These are phyloP conservation scores for Pelecanoides urinatrix DNA, from an alignment of 2,113 vertebrate species.

Conservation along the genomic window DNA sequence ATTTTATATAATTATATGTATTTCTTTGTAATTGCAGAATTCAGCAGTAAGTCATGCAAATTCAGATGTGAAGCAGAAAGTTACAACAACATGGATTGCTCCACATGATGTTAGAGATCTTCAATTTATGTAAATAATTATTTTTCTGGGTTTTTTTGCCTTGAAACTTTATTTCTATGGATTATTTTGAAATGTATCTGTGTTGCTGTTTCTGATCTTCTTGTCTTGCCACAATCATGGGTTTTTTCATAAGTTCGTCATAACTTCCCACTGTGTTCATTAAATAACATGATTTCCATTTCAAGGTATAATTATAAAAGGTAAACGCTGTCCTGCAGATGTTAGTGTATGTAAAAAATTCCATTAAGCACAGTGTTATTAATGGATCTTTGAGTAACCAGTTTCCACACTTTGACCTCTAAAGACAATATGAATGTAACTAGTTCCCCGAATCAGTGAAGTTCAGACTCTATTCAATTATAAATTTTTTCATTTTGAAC, in stretches of 20 bases:
- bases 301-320: not conserved
- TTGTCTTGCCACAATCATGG: not conserved
- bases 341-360: not conserved
- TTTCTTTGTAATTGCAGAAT: constrained; percentile 64
- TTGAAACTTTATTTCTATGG: not conserved
- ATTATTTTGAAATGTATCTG: not conserved
- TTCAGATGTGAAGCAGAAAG: not conserved
- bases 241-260: not conserved
- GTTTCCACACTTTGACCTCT: not conserved
- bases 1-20: not conserved
- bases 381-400: not conserved
- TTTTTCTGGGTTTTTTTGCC: not conserved
- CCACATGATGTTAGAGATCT: constrained; percentile 41
- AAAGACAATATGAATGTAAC: not conserved
- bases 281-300: not conserved
- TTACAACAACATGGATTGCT: constrained; percentile 74
- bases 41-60: constrained; percentile 75
- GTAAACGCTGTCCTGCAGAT: not conserved
- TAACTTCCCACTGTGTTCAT: not conserved
- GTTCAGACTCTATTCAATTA: not conserved
- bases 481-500: not conserved
- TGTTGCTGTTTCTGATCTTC: not conserved
- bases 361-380: not conserved
- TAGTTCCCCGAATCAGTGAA: not conserved
- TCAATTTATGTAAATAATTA: constrained; percentile 74